Base-by-base conservation (phyloP, 2,113 vertebrate species). In the Dunckerocampus dactyliophorus region DNA sequence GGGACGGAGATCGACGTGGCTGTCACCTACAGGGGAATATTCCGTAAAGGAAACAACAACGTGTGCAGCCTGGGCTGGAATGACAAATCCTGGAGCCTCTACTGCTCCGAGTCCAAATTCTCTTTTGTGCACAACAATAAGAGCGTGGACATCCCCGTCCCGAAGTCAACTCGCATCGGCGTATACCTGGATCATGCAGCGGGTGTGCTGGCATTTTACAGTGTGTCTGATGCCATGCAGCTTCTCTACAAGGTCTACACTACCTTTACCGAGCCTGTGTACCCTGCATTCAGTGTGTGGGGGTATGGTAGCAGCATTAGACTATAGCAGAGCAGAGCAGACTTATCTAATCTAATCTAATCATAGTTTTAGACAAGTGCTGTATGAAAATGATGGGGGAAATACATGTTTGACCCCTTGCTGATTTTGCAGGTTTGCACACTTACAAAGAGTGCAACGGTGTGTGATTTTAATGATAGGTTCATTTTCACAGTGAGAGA, bases 251-350 rank as follows among this genome's bases (percentile, higher is more conserved):
- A 20, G 47, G 85, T 87, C 61, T 84, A 91, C 28, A 89, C 88
- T 22, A 85, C 82, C 12, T 94, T 94, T 63, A 81, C 65, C 2
- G 89, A 95, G 74, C 84, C 87, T 0, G 72, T 94, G 10, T 93
- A 92, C 60, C 87, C 90, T 0, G 88, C 90, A 10, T 92, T 95
- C 79, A 93, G 92, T 79, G 88, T 95, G 59, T 93, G 92, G 89
- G 90, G 89, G 31, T 91, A 81, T 66, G 87, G 88, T 8, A 86
- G 74, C 0, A 83, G 20, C 43, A 57, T 91, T n/a, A 81, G 39
- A 50, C 69, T 91, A 28, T 88, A 83, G 53, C 1, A 42, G n/a
- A 74, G 47, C 8, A 1, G 3, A 17, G 42, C 1, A 34, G 1
- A 0, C 8, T 0, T 0, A 37, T 37, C 34, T 7, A 37, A 37